A percentile compares a stretch with the other conserved stretches of the same genome.
These are phyloP conservation scores for Pseudolycoriella hygida DNA, from an alignment of 2,888 invertebrate species.

Conservation along the genomic window DNA sequence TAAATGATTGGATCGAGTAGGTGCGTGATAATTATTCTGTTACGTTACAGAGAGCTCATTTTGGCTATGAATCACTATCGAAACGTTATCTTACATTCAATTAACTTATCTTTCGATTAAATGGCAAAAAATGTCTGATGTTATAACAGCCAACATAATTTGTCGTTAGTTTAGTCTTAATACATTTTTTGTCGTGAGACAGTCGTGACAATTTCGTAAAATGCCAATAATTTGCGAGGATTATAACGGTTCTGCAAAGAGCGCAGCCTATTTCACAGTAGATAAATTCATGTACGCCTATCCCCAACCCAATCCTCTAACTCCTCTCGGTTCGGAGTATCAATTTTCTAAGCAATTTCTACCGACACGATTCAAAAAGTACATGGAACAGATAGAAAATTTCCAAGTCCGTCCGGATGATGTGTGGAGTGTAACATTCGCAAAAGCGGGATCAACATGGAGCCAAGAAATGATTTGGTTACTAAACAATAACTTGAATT, in stretches of 20 bases:
- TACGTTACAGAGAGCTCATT: no score
- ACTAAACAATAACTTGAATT: conserved; percentile 8
- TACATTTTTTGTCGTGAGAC: no score
- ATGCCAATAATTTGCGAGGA: conserved; percentile 1
- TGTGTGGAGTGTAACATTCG: neutral
- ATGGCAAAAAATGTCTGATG: no score
- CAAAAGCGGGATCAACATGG: conserved; percentile 9
- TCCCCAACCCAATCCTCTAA: neutral
- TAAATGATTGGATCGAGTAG: no score
- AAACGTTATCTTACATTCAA: no score
- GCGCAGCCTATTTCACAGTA: neutral
- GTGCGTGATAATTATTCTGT: no score
- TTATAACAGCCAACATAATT: no score
- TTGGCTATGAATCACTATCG: no score
- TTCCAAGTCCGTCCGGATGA: neutral
- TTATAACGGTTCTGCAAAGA: neutral
- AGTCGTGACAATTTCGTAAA: neutral
- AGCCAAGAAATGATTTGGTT: conserved; percentile 9
- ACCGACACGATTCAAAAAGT: neutral
- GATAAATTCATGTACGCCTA: neutral
- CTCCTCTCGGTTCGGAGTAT: neutral
- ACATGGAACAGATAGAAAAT: neutral
- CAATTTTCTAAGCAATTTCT: neutral
- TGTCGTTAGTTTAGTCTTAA: no score
- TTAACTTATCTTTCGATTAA: no score